Conservation (phyloP, 2,888 invertebrate genomes). For the Mimumesa dahlbomi region DNA sequence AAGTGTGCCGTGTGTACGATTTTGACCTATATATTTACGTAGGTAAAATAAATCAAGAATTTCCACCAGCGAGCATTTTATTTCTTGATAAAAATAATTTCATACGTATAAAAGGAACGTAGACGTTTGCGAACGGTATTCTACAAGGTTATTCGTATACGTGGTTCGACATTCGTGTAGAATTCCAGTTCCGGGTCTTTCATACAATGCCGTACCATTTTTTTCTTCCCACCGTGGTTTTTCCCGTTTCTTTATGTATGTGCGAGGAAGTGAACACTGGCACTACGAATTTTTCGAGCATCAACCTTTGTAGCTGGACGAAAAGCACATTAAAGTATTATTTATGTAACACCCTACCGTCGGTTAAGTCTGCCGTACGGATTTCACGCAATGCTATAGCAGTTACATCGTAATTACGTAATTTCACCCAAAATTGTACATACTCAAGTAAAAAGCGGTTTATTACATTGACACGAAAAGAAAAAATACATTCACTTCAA, state of each 20-base stretch:
- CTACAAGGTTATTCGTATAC: neutral
- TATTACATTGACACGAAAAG: no score
- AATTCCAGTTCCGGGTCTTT: neutral
- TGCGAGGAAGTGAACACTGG: no score
- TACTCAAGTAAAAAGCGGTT: neutral
- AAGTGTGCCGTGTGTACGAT: no score
- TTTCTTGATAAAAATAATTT: neutral
- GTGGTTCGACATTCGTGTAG: neutral
- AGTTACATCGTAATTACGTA: conserved; percentile 9
- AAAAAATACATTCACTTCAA: no score
- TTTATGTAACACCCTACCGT: conserved; percentile 25
- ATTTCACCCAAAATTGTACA: neutral
- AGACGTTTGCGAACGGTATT: neutral
- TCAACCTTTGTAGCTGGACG: conserved; percentile 16
- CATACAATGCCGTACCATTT: neutral
- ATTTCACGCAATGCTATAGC: conserved; percentile 17
- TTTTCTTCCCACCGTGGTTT: neutral
- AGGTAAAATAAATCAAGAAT: no score
- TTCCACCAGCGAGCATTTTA: neutral
- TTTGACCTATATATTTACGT: no score
- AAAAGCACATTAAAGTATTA: conserved; percentile 24
- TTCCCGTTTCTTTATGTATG: neutral
- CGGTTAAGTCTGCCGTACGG: conserved; percentile 12
- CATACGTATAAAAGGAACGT: neutral
- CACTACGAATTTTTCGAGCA: conserved; percentile 14